Percentiles rank a stretch among this genome's conserved stretches.
Evolutionary conservation across 2,797 vertebrate species (phyloP).

Genomic region (Tachyglossus aculeatus): DNA sequence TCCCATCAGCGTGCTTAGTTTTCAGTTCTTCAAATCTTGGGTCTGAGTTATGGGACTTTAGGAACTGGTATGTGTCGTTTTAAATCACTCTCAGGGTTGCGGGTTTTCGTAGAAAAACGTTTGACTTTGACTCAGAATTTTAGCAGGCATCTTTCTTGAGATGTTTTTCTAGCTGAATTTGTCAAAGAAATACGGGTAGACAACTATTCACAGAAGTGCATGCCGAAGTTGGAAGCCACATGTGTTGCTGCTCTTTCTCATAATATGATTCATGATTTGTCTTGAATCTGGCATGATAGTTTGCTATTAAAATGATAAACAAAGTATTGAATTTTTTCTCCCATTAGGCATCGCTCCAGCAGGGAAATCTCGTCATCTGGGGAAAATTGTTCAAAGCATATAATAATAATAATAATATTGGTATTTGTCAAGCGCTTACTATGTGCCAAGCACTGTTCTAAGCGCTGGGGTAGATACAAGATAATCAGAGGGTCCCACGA

Average conservation of each 20-base stretch:
- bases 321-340: no score
- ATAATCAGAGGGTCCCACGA: no score
- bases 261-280: neutral
- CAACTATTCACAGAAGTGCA: neutral
- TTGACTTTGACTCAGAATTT: conserved; percentile 10
- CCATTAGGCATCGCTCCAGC: no score
- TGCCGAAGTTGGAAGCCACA: neutral
- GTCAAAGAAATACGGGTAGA: neutral
- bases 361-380: no score
- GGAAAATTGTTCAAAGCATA: no score
- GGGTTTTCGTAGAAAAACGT: neutral
- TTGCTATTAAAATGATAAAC: no score
- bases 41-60: conserved; percentile 33
- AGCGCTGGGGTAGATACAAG: no score
- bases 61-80: neutral
- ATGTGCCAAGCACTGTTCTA: no score
- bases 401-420: no score
- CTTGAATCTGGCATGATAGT: neutral
- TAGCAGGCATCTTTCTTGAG: neutral
- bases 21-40: neutral
- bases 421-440: no score
- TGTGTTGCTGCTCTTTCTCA: neutral
- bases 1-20: neutral
- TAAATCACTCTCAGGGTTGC: neutral
- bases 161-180: neutral